Evolutionary conservation across 2,113 vertebrate genomes (phyloP).

Genomic region (Toxotes jaculatrix): DNA sequence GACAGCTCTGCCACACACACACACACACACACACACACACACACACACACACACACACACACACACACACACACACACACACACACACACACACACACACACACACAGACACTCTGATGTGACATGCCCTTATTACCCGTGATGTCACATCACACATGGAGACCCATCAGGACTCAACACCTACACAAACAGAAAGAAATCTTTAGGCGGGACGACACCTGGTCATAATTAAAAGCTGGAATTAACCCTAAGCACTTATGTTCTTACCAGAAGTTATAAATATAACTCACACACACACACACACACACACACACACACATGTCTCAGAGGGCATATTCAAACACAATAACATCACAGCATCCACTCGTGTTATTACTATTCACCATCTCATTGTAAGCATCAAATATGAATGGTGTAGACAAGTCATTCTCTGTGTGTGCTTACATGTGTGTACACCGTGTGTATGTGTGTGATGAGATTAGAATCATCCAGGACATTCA

Average conservation of each 20-base stretch:
- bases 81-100: slow-evolving; percentile 19
- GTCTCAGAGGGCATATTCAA: slow-evolving; percentile 39
- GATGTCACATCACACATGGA: slow-evolving; percentile 3
- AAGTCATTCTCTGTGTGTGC: slow-evolving; percentile 41
- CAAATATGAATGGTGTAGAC: slow-evolving; percentile 65
- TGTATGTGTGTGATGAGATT: slow-evolving; percentile 66
- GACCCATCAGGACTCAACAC: slow-evolving; percentile 22
- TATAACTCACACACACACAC: slow-evolving; percentile 19
- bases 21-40: slow-evolving; percentile 8
- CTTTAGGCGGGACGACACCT: slow-evolving; percentile 32
- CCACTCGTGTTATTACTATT: slow-evolving; percentile 59
- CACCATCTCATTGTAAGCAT: slow-evolving; percentile 59
- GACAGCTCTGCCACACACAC: too few relatives aligned
- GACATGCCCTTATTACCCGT: slow-evolving; percentile 21
- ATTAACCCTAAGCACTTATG: slow-evolving; percentile 60
- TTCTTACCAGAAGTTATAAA: slow-evolving; percentile 30
- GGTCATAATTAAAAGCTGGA: slow-evolving; percentile 53
- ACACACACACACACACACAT: slow-evolving; percentile 13
- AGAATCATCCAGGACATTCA: slow-evolving; percentile 79
- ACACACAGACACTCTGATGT: slow-evolving; percentile 14
- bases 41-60: slow-evolving; percentile 30
- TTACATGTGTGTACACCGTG: background rate
- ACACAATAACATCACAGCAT: slow-evolving; percentile 32
- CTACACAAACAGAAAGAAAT: slow-evolving; percentile 36
- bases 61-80: slow-evolving; percentile 28